phyloP scores from a whole-genome alignment of 2,113 vertebrate genomes.

The Bostrychus sinensis region DNA sequence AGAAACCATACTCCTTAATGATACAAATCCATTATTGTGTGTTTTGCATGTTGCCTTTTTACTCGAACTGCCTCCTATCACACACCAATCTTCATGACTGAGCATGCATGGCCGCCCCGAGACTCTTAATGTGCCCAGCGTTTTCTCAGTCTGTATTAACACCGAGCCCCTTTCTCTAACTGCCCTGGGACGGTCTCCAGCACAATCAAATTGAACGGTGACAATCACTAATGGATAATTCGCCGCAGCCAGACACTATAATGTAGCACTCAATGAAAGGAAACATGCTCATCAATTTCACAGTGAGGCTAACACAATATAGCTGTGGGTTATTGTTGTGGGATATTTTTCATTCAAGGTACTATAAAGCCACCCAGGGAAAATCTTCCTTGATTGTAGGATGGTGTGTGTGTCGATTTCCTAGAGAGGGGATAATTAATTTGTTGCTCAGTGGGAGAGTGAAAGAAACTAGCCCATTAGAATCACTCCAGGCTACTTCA shows the following conservation, averaged over 20 bases:
- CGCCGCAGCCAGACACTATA: slow-evolving; percentile 67
- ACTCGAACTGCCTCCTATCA: slow-evolving; percentile 48
- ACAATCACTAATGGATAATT: slow-evolving; percentile 79
- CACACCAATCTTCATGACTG: slow-evolving; percentile 69
- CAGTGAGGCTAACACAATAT: slow-evolving; percentile 77
- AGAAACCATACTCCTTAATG: not conserved
- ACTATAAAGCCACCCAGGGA: slow-evolving; percentile 43
- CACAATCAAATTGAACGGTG: slow-evolving; percentile 77
- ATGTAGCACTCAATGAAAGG: slow-evolving; percentile 76
- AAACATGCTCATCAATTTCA: slow-evolving; percentile 80
- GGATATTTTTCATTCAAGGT: slow-evolving; percentile 78
- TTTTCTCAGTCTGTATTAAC: slow-evolving; percentile 70
- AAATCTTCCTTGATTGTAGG: slow-evolving; percentile 54
- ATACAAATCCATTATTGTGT: slow-evolving; percentile 25
- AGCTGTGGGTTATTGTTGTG: slow-evolving; percentile 74
- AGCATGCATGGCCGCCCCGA: slow-evolving; percentile 49
- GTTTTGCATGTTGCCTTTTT: slow-evolving; percentile 61
- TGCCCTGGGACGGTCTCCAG: slow-evolving; percentile 65
- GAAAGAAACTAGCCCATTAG: slow-evolving; percentile 65
- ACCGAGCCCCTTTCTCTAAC: slow-evolving; percentile 61
- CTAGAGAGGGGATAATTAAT: slow-evolving; percentile 75
- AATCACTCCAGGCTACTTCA: slow-evolving; percentile 69
- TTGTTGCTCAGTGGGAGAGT: slow-evolving; percentile 71
- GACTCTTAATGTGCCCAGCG: slow-evolving; percentile 57
- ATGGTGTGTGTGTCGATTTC: slow-evolving; percentile 52